These are phyloP conservation scores for Platalea minor DNA, from an alignment of 2,797 vertebrate species.

Conservation along the genomic window DNA sequence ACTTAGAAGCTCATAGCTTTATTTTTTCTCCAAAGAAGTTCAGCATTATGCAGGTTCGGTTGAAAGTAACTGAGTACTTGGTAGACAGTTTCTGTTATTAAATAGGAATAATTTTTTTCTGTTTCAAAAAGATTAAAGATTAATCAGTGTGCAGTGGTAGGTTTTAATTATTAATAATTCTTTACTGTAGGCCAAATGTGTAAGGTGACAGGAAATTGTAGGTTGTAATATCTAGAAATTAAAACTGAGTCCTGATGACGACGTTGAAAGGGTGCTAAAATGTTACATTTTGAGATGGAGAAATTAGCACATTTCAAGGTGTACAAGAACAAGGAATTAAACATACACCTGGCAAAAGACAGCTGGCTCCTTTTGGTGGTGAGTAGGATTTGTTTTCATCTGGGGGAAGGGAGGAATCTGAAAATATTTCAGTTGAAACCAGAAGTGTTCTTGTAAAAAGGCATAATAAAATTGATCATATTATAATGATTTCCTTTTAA, in stretches of 20 bases:
- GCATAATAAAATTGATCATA: conserved; percentile 31
- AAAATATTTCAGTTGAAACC: conserved; percentile 35
- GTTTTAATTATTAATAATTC: conserved; percentile 14
- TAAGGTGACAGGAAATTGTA: background rate
- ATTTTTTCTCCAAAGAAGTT: background rate
- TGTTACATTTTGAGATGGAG: background rate
- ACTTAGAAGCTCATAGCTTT: background rate
- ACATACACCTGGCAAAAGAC: background rate
- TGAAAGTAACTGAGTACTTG: background rate
- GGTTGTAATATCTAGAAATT: background rate
- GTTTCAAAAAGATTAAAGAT: background rate
- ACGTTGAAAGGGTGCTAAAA: background rate
- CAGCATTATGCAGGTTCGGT: background rate
- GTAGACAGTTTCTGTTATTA: background rate
- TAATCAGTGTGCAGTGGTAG: background rate
- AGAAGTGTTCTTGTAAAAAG: conserved; percentile 50
- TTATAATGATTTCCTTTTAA: conserved; percentile 55
- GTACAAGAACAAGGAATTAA: background rate
- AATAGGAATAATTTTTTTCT: background rate
- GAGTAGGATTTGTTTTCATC: background rate
- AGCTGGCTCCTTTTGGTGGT: background rate
- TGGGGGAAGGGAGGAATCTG: conserved; percentile 22
- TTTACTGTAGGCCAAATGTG: background rate
- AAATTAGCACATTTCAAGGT: background rate
- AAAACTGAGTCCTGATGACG: background rate